Evolutionary conservation across 2,797 vertebrate genomes (phyloP).

Genomic region (Poeciliopsis infans): DNA sequence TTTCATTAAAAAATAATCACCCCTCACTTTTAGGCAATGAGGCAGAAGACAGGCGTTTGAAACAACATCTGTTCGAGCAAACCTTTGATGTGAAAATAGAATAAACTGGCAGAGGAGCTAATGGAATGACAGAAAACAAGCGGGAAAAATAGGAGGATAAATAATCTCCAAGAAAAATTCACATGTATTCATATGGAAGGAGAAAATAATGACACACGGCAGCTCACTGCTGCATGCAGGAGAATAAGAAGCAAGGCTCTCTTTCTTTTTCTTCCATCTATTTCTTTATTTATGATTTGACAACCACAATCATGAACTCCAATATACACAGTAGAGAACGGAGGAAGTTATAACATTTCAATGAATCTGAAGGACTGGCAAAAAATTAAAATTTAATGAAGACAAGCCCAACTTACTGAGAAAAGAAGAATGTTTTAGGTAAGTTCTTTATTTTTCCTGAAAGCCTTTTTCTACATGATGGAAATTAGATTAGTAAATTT

Average conservation of each 20-base stretch:
- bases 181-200: constrained; percentile 61
- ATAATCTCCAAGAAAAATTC: constrained; percentile 74
- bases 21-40: constrained; percentile 81
- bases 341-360: constrained; percentile 36
- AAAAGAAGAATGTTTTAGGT: neutral
- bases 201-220: constrained; percentile 63
- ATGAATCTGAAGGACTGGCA: constrained; percentile 17
- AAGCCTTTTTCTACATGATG: neutral
- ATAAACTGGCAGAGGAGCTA: constrained; percentile 77
- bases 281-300: constrained; percentile 22
- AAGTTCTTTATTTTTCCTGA: neutral
- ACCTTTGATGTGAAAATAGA: constrained; percentile 81
- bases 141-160: constrained; percentile 47
- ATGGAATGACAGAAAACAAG: constrained; percentile 74
- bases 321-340: constrained; percentile 8
- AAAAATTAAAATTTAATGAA: neutral
- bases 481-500: neutral
- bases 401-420: neutral
- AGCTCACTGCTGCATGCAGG: constrained; percentile 49
- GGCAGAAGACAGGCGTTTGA: constrained; percentile 80
- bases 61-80: constrained; percentile 81
- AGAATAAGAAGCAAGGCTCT: constrained; percentile 45
- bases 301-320: constrained; percentile 30
- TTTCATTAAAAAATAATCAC: constrained; percentile 84
- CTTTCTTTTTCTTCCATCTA: constrained; percentile 9